These are phyloP conservation scores for Volucella inanis DNA, from an alignment of 2,888 invertebrate species.

Conservation along the genomic window DNA sequence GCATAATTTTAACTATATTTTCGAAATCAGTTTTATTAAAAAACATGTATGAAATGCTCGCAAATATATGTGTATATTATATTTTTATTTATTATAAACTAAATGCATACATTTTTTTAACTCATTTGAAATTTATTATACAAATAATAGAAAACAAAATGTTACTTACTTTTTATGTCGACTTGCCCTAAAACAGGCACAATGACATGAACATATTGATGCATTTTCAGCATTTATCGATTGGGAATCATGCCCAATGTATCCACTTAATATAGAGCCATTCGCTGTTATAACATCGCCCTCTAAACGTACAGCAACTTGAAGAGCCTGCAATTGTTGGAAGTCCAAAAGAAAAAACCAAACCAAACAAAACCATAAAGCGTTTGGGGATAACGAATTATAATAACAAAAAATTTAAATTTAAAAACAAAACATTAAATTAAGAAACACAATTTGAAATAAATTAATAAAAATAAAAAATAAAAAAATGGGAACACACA, in stretches of 20 bases:
- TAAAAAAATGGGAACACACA: conserved; percentile 65
- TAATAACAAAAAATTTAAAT: conserved; percentile 30
- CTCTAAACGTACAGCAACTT: conserved; percentile 96
- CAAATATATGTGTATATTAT: neutral
- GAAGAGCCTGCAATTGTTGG: conserved; percentile 89
- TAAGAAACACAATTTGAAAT: conserved; percentile 27
- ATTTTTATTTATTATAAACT: no score
- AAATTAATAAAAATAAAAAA: conserved; percentile 33
- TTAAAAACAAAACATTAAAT: conserved; percentile 25
- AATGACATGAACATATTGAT: conserved; percentile 83
- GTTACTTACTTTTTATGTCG: conserved; percentile 82
- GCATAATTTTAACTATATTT: neutral
- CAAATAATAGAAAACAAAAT: no score
- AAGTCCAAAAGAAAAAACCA: conserved; percentile 66
- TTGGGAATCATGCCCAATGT: conserved; percentile 82
- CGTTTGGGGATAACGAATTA: conserved; percentile 61
- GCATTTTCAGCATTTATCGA: conserved; percentile 82
- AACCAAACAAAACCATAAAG: conserved; percentile 69
- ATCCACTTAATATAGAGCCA: conserved; percentile 92
- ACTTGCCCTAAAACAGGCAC: conserved; percentile 83
- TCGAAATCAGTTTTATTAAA: neutral
- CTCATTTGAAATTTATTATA: no score
- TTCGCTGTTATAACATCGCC: conserved; percentile 98
- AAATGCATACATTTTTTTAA: no score
- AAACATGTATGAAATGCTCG: neutral